Evolutionary conservation across 2,113 vertebrate genomes (phyloP).

Genomic region (Zingel zingel): DNA sequence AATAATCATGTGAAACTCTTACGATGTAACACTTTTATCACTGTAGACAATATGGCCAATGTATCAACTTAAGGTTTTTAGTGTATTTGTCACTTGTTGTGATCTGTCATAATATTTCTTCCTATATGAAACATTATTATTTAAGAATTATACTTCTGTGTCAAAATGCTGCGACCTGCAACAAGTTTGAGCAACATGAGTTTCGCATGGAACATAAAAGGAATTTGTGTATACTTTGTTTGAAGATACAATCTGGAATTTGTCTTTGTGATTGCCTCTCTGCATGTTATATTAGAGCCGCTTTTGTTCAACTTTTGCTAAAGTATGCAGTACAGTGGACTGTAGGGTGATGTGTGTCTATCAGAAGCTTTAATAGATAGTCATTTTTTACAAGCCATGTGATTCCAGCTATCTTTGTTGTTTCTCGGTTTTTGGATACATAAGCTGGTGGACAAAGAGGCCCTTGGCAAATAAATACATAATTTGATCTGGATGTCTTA

Average conservation of each 20-base stretch:
- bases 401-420: neutral
- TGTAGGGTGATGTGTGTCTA: neutral
- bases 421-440: neutral
- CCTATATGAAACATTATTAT: neutral
- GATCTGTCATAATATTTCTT: neutral
- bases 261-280: neutral
- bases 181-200: neutral
- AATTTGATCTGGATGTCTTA: neutral
- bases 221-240: neutral
- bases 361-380: neutral
- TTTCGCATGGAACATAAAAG: neutral
- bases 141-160: neutral
- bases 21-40: neutral
- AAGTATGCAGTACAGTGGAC: neutral
- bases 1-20: neutral
- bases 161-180: neutral
- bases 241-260: neutral
- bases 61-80: neutral
- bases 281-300: neutral
- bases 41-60: neutral
- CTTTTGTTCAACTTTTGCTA: neutral
- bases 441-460: neutral
- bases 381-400: too few relatives aligned
- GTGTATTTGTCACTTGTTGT: neutral
- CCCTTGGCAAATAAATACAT: neutral